phyloP scores from a whole-genome alignment of 1,140 invertebrate genomes.

The Scaptodrosophila lebanonensis region DNA sequence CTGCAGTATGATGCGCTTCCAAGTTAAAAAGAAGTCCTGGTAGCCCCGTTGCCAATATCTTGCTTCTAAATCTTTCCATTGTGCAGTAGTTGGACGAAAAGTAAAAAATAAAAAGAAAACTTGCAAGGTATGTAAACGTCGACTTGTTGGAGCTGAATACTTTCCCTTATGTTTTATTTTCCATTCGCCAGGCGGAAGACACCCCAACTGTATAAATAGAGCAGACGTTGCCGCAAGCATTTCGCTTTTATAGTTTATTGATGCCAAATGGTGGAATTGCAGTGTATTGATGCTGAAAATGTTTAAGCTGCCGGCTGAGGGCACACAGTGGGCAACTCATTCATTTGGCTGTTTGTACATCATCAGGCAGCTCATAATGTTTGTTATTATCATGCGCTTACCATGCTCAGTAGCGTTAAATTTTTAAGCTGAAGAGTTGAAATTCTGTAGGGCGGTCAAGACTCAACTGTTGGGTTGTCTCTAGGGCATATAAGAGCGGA shows the following conservation, averaged over 20 bases:
- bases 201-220: constrained; percentile 35
- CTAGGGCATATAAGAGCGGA: constrained; percentile 44
- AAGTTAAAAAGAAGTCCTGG: too few relatives aligned
- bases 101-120: too few relatives aligned
- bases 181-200: constrained; percentile 50
- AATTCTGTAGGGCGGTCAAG: too few relatives aligned
- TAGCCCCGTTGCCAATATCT: too few relatives aligned
- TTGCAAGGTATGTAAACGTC: too few relatives aligned
- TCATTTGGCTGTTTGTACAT: constrained; percentile 65
- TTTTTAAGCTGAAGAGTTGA: constrained; percentile 51
- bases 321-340: constrained; percentile 34
- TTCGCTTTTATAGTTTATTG: constrained; percentile 73
- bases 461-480: constrained; percentile 20
- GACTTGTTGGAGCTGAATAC: too few relatives aligned
- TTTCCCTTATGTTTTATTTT: constrained; percentile 2
- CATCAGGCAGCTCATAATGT: constrained; percentile 66
- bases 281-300: constrained; percentile 67
- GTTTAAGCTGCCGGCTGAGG: constrained; percentile 49
- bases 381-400: constrained; percentile 44
- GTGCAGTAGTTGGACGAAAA: too few relatives aligned
- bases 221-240: constrained; percentile 58
- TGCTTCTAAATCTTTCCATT: too few relatives aligned
- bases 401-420: constrained; percentile 23
- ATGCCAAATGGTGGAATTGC: constrained; percentile 64
- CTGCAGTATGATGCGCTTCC: too few relatives aligned